Evolutionary conservation across 2,797 vertebrate genomes (phyloP).

Genomic region (Syngnathus acus): DNA sequence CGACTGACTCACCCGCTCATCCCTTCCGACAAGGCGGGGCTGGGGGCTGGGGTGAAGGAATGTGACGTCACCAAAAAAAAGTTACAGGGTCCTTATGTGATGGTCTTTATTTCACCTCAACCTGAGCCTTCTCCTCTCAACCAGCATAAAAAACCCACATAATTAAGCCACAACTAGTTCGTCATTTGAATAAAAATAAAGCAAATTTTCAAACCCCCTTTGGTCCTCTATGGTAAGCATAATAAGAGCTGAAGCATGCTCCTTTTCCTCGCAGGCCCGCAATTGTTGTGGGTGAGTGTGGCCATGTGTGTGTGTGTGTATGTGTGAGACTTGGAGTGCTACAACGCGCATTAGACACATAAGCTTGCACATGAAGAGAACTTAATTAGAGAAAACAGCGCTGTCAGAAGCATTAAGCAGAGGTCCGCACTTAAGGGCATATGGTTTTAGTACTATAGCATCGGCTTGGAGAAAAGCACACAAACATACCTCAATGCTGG

Average conservation of each 20-base stretch:
- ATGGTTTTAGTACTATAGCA: slow-evolving; percentile 73
- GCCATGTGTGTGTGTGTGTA: slow-evolving; percentile 19
- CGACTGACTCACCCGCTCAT: slow-evolving; percentile 78
- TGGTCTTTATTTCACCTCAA: neutral
- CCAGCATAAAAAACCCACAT: slow-evolving; percentile 20
- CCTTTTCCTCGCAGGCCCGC: slow-evolving; percentile 55
- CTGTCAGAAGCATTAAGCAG: slow-evolving; percentile 77
- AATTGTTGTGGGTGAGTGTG: slow-evolving; percentile 25
- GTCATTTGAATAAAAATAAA: slow-evolving; percentile 28
- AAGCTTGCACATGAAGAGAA: slow-evolving; percentile 60
- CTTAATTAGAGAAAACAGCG: slow-evolving; percentile 77
- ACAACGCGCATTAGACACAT: slow-evolving; percentile 63
- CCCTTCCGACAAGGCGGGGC: slow-evolving; percentile 77
- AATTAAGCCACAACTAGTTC: slow-evolving; percentile 25
- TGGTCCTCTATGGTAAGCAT: slow-evolving; percentile 35
- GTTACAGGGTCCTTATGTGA: slow-evolving; percentile 20
- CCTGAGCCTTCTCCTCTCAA: slow-evolving; percentile 6
- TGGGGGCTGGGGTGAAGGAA: slow-evolving; percentile 62
- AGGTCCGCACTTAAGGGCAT: slow-evolving; percentile 75
- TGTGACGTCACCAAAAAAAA: slow-evolving; percentile 61
- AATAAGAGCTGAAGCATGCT: slow-evolving; percentile 56
- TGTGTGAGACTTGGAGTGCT: slow-evolving; percentile 33
- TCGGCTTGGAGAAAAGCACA: slow-evolving; percentile 65
- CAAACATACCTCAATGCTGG: slow-evolving; percentile 70
- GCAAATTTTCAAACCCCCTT: slow-evolving; percentile 36